Percentiles rank a stretch among this genome's conserved stretches.
These are phyloP conservation scores for Ivindomyrus marchei DNA, from an alignment of 2,113 vertebrate genomes.

Conservation along the genomic window DNA sequence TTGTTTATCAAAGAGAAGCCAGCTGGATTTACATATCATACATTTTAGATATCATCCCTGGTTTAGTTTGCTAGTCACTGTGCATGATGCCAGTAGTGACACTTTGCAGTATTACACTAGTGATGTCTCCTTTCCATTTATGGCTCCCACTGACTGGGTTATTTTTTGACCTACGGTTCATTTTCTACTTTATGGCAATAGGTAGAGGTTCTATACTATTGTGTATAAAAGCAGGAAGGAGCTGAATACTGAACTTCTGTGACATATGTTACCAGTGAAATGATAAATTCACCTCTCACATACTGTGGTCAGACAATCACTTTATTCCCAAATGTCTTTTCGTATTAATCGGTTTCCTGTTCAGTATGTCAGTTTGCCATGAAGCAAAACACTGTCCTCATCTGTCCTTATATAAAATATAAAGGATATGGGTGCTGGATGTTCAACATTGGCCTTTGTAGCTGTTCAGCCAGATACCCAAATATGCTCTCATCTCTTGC, in stretches of 20 bases:
- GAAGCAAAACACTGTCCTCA: not conserved
- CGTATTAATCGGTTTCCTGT: not conserved
- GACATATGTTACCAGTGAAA: not conserved
- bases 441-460: not conserved
- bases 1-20: not conserved
- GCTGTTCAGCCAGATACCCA: not conserved
- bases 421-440: not conserved
- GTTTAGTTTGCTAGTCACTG: slow-evolving; percentile 1
- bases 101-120: not conserved
- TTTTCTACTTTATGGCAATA: not conserved
- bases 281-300: not conserved
- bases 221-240: not conserved
- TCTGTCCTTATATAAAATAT: not conserved
- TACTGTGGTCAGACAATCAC: not conserved
- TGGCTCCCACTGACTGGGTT: not conserved
- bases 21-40: not conserved
- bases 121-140: not conserved
- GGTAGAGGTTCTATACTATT: not conserved
- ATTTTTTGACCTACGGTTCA: not conserved
- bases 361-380: not conserved
- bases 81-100: not conserved
- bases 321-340: not conserved
- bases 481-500: not conserved
- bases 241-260: not conserved
- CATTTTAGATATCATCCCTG: not conserved